Percentiles rank a stretch among this genome's conserved stretches.
Conservation (phyloP, 2,888 invertebrate genomes). For the Drosophila cracens region DNA sequence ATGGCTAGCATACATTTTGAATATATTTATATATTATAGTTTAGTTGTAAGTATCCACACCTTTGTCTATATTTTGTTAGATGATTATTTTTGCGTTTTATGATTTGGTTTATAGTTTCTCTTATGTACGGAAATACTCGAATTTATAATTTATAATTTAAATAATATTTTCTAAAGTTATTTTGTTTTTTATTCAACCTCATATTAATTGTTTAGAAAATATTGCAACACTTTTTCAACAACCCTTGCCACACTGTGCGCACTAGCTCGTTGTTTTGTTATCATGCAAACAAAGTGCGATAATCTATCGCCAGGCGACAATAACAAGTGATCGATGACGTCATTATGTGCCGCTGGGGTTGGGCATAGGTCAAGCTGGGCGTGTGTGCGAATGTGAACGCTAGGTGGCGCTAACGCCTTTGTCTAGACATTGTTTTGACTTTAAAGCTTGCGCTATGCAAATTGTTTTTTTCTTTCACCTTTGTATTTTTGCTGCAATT, state of each 20-base stretch:
- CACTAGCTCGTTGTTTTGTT: slow-evolving; percentile 9
- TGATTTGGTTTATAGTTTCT: neutral
- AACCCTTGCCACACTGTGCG: slow-evolving; percentile 30
- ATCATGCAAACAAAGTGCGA: slow-evolving; percentile 43
- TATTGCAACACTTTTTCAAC: neutral
- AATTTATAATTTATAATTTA: too few relatives aligned
- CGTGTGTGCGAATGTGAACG: slow-evolving; percentile 18
- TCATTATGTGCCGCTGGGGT: slow-evolving; percentile 9
- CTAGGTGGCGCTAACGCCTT: slow-evolving; percentile 65
- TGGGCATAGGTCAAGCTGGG: slow-evolving; percentile 5
- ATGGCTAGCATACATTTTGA: neutral
- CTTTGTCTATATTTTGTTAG: neutral
- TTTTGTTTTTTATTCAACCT: neutral
- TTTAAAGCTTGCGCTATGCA: slow-evolving; percentile 55
- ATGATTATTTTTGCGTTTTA: too few relatives aligned
- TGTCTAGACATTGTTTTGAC: slow-evolving; percentile 71
- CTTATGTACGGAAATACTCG: neutral
- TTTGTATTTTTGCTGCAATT: neutral
- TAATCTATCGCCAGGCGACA: slow-evolving; percentile 64
- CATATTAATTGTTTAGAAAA: neutral
- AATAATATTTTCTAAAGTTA: neutral
- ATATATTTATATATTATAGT: neutral
- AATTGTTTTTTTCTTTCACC: slow-evolving; percentile 44
- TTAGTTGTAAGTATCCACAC: neutral
- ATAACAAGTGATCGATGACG: slow-evolving; percentile 44